A percentile compares a stretch with the other conserved stretches of the same genome.
phyloP scores from a whole-genome alignment of 2,888 invertebrate genomes.

The Drosophila setosimentum region DNA sequence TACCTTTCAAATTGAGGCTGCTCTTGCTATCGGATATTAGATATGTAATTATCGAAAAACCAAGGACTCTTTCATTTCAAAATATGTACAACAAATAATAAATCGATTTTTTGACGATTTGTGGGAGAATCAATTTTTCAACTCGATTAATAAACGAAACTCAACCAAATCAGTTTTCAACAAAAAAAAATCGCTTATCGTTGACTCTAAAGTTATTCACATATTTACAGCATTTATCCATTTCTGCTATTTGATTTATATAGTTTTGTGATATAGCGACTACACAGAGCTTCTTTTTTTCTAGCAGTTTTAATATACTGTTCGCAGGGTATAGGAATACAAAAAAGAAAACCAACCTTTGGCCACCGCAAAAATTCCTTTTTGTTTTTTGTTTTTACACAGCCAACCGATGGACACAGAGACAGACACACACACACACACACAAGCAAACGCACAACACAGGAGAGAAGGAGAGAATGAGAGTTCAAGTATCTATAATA shows the following conservation, averaged over 20 bases:
- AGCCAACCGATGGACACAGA: slow-evolving; percentile 29
- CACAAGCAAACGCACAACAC: background rate
- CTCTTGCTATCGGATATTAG: background rate
- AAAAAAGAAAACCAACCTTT: slow-evolving; percentile 40
- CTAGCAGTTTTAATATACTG: background rate
- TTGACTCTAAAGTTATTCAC: background rate
- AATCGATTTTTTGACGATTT: background rate
- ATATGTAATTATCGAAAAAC: background rate
- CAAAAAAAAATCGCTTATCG: background rate
- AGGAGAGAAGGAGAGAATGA: background rate
- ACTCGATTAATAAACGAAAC: background rate
- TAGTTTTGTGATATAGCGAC: background rate
- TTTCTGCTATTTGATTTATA: background rate
- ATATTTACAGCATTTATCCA: background rate
- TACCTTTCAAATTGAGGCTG: background rate
- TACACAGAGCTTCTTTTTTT: too few relatives aligned
- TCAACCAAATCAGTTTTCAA: background rate
- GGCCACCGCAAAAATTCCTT: slow-evolving; percentile 66
- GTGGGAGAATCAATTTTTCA: background rate
- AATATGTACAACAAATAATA: background rate
- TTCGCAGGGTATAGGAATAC: slow-evolving; percentile 38
- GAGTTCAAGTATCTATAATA: slow-evolving; percentile 14
- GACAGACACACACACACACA: slow-evolving; percentile 5
- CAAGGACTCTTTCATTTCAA: background rate
- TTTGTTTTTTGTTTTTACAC: slow-evolving; percentile 52